Conservation (phyloP, 2,797 vertebrate genomes). For the Loriculus beryllinus region DNA sequence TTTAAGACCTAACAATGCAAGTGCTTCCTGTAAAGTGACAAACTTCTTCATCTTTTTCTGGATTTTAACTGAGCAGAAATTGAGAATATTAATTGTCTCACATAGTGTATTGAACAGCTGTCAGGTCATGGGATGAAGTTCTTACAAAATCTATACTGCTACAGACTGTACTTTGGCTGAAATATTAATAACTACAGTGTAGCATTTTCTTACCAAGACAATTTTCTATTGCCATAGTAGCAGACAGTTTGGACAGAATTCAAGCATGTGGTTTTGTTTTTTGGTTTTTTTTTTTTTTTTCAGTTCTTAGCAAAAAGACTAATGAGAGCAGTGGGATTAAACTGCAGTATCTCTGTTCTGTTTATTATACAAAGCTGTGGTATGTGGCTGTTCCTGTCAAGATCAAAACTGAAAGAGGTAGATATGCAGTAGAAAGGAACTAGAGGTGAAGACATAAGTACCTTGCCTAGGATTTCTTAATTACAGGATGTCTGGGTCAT, state of each 20-base stretch:
- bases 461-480: not conserved
- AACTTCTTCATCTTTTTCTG: not conserved
- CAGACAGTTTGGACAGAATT: constrained; percentile 5
- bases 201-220: not conserved
- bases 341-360: not conserved
- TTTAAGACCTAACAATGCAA: not conserved
- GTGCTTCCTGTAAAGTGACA: not conserved
- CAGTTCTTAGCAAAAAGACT: not conserved
- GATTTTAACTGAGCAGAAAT: not conserved
- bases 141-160: not conserved
- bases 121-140: not conserved
- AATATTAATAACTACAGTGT: not conserved
- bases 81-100: not conserved
- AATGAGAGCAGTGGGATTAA: not conserved
- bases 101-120: not conserved
- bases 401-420: not conserved
- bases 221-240: constrained; percentile 14
- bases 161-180: not conserved
- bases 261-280: not conserved
- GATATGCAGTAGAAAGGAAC: not conserved
- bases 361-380: not conserved
- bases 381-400: not conserved
- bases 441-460: not conserved
- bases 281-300: not conserved
- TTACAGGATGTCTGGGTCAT: not conserved